A percentile compares a stretch with the other conserved stretches of the same genome.
These are phyloP conservation scores for Pomacea canaliculata DNA, from an alignment of 2,888 invertebrate species.

Conservation along the genomic window DNA sequence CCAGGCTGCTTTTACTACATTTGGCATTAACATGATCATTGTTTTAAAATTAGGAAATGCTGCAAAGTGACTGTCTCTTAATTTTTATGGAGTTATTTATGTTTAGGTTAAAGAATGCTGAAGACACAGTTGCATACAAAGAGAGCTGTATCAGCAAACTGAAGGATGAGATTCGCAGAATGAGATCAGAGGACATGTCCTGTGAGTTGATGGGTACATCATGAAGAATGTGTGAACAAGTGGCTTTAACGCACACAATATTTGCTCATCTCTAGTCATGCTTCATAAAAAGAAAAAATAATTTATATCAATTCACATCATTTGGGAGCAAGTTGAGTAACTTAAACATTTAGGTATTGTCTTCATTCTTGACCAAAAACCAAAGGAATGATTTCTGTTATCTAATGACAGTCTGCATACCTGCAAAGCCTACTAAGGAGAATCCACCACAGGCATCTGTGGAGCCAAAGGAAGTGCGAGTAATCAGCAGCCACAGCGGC, in stretches of 20 bases:
- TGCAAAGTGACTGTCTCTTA: no score
- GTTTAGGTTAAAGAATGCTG: constrained; percentile 11
- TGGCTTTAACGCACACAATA: not conserved
- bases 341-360: no score
- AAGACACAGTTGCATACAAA: constrained; percentile 28
- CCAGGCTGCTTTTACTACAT: no score
- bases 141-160: constrained; percentile 28
- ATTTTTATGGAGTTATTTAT: no score
- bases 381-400: no score
- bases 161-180: constrained; percentile 29
- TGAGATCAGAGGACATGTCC: constrained; percentile 16
- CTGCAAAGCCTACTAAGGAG: not conserved
- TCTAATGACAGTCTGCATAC: not conserved
- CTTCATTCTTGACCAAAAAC: no score
- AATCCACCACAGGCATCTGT: not conserved
- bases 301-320: no score
- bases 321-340: no score
- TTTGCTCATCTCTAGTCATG: no score
- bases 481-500: constrained; percentile 29
- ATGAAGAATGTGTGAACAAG: not conserved
- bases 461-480: constrained; percentile 1
- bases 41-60: no score
- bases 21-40: no score
- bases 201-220: constrained; percentile 14
- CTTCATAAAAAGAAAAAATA: no score